Evolutionary conservation across 1,140 invertebrate genomes (phyloP), one percentile per base, ranked within the genome.

Genomic region (Magallana angulata): DNA sequence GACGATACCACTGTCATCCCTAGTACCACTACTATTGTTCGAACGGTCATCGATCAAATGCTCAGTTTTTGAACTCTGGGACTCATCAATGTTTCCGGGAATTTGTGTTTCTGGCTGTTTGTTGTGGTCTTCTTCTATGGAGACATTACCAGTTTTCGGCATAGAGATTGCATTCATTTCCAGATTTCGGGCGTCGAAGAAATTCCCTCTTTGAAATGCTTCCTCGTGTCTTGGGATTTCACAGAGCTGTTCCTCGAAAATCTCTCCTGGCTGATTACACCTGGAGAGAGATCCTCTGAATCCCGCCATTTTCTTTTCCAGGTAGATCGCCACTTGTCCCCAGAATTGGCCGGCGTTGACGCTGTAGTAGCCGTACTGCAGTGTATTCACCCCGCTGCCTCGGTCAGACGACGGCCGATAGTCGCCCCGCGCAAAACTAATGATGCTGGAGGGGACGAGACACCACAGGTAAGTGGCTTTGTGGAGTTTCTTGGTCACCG

Each of bases 341-440:
- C 90, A 91, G 57, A 91, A 91, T 57, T 89, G 60, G 14, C 87
- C 89, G 14, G 90, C 89, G 62, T 91, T 89, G 36, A 90, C 85
- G n/a, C 86, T 82, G 56, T 88, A 89, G 59, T 88, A 91, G n/a
- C 87, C 90, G 81, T 83, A 89, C 30, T 88, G 62, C 18, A 91
- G 85, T 1, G 88, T 89, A 8, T 91, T 91, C 57, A 83, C 88
- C 16, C 90, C 86, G 58, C 87, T 89, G 57, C 88, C 87, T 30
- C 59, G 84, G 80, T 91, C 90, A 16, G 88, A 83, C 9, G 85
- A 87, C n/a, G 88, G 86, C 7, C 90, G 84, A 68, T 91, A 91
- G 68, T 90, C 89, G 83, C 90, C 90, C 57, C 89, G 81, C 9
- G 90, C 90, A 64, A 91, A 91, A 59, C 87, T 91, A 12, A 87